Percentiles rank a stretch among this genome's conserved stretches.
phyloP scores from a whole-genome alignment of 2,797 vertebrate genomes.

The Etheostoma perlongum region DNA sequence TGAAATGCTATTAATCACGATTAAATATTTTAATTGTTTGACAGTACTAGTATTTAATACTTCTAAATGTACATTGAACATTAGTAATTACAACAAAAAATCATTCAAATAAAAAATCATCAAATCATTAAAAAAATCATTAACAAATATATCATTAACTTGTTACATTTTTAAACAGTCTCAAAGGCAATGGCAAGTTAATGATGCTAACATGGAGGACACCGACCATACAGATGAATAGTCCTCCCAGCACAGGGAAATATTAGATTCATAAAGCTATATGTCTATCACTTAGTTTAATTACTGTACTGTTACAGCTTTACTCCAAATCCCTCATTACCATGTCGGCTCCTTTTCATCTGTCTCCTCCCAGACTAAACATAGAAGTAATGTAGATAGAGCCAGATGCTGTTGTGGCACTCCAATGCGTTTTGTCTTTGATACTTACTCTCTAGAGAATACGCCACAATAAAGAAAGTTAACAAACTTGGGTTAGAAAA shows the following conservation, averaged over 20 bases:
- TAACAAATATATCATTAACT: slow-evolving; percentile 42
- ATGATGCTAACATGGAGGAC: slow-evolving; percentile 58
- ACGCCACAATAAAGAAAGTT: slow-evolving; percentile 56
- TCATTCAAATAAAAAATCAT: slow-evolving; percentile 8
- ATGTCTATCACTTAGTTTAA: slow-evolving; percentile 73
- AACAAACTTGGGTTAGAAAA: slow-evolving; percentile 64
- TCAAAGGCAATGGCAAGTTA: slow-evolving; percentile 60
- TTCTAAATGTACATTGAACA: neutral
- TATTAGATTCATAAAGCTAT: slow-evolving; percentile 61
- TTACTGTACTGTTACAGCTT: slow-evolving; percentile 63
- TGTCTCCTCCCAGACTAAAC: slow-evolving; percentile 70
- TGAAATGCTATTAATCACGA: too few relatives aligned
- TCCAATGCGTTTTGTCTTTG: slow-evolving; percentile 70
- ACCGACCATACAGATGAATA: slow-evolving; percentile 50
- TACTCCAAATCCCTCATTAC: slow-evolving; percentile 66
- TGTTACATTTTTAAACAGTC: slow-evolving; percentile 42
- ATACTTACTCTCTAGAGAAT: slow-evolving; percentile 66
- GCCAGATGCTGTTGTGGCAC: slow-evolving; percentile 75
- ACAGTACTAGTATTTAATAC: too few relatives aligned
- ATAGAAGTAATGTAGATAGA: slow-evolving; percentile 64
- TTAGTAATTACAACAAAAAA: slow-evolving; percentile 26
- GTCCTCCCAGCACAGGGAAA: slow-evolving; percentile 52
- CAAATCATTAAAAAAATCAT: slow-evolving; percentile 20
- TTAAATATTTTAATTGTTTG: too few relatives aligned
- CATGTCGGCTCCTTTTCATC: slow-evolving; percentile 53